A percentile compares a stretch with the other conserved stretches of the same genome.
These are phyloP conservation scores for Tholera decimalis DNA, from an alignment of 2,888 invertebrate genomes.

Conservation along the genomic window DNA sequence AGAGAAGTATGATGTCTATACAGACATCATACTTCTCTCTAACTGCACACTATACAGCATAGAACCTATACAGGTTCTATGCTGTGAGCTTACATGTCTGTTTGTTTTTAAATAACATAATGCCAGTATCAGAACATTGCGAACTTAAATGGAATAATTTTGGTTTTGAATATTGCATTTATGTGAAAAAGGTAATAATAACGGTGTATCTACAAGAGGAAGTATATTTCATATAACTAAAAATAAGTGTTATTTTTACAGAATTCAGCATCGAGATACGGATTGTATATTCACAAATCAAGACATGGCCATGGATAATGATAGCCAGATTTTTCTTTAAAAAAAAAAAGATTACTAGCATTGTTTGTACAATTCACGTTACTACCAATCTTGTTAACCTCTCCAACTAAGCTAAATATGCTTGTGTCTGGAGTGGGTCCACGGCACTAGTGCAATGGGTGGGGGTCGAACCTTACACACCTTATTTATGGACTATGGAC, in stretches of 20 bases:
- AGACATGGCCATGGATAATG: conserved; percentile 20
- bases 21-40: no score
- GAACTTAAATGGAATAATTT: not conserved
- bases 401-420: no score
- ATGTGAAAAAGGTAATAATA: not conserved
- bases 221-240: not conserved
- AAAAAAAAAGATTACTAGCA: no score
- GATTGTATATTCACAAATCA: not conserved
- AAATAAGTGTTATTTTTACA: not conserved
- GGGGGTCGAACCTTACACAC: no score
- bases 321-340: no score
- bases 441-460: no score
- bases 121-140: not conserved
- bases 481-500: no score
- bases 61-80: no score
- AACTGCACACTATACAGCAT: no score
- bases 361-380: no score
- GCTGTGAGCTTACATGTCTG: not conserved
- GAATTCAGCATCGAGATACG: not conserved
- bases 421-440: no score
- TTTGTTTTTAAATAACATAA: not conserved
- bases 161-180: not conserved
- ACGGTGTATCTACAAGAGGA: not conserved
- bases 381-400: no score
- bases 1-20: not conserved